Conservation (phyloP, 2,888 invertebrate genomes). For the Helleia helle region DNA sequence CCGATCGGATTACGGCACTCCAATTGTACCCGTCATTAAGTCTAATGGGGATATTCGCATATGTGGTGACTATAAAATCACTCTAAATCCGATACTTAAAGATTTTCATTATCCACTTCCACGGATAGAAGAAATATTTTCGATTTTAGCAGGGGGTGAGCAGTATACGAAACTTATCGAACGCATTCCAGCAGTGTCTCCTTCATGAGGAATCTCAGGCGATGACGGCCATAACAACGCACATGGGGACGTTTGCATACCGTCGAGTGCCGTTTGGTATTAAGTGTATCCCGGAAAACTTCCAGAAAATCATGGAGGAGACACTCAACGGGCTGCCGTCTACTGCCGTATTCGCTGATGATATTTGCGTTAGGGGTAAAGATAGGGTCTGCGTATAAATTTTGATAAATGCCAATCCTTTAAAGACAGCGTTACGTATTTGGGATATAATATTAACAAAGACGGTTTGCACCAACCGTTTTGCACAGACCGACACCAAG, state of each 20-base stretch:
- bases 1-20: slow-evolving; percentile 25
- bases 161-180: slow-evolving; percentile 21
- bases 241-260: slow-evolving; percentile 17
- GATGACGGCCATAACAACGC: slow-evolving; percentile 23
- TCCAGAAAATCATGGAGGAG: slow-evolving; percentile 26
- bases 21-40: slow-evolving; percentile 21
- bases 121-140: slow-evolving; percentile 19
- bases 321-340: neutral
- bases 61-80: slow-evolving; percentile 25
- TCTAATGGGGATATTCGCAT: slow-evolving; percentile 17
- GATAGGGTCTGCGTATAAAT: neutral
- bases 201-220: slow-evolving; percentile 19
- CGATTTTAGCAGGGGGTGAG: slow-evolving; percentile 18
- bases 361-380: neutral
- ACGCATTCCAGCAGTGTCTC: slow-evolving; percentile 21
- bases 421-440: slow-evolving; percentile 3
- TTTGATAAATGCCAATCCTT: slow-evolving; percentile 9
- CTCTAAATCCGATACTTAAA: slow-evolving; percentile 21
- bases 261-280: neutral
- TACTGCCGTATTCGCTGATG: neutral
- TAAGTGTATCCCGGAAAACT: slow-evolving; percentile 19
- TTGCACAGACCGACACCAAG: too few relatives aligned
- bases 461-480: too few relatives aligned
- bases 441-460: slow-evolving; percentile 7
- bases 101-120: slow-evolving; percentile 21